Percentiles rank a stretch among this genome's conserved stretches.
Evolutionary conservation across 2,888 invertebrate species (phyloP).

Genomic region (Apamea epomidion): DNA sequence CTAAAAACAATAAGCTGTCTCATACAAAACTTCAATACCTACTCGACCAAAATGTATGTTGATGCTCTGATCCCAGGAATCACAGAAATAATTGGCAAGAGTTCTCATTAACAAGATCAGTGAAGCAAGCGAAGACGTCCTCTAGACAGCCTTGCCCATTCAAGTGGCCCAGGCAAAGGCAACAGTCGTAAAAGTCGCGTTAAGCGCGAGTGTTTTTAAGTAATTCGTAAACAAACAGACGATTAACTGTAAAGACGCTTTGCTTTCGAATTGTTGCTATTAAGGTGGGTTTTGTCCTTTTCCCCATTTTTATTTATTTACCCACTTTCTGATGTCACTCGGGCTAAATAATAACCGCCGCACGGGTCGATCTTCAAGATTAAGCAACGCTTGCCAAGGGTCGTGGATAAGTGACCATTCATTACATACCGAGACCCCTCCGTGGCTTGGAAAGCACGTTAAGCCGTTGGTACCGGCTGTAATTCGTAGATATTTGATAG

Average conservation of each 20-base stretch:
- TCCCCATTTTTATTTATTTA: background rate
- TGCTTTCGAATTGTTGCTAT: constrained; percentile 29
- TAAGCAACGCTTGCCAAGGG: background rate
- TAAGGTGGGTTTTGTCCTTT: constrained; percentile 13
- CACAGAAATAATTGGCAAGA: constrained; percentile 29
- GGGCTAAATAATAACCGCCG: background rate
- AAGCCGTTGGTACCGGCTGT: no score
- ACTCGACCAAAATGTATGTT: no score
- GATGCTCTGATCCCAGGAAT: background rate
- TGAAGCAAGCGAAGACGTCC: constrained; percentile 12
- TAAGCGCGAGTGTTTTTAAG: constrained; percentile 34
- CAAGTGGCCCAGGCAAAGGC: constrained; percentile 22
- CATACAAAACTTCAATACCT: no score
- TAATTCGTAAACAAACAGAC: constrained; percentile 25
- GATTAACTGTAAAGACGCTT: constrained; percentile 11
- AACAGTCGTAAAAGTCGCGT: constrained; percentile 34
- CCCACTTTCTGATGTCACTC: background rate
- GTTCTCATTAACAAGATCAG: constrained; percentile 38
- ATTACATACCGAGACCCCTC: background rate
- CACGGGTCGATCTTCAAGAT: background rate
- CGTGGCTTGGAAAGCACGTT: background rate
- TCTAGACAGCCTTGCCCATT: constrained; percentile 34
- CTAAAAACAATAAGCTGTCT: no score
- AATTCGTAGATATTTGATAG: background rate
- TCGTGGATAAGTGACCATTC: background rate